Base-by-base conservation (phyloP, 92 coral and sea anemone species). In the Palythoa heliodiscus region DNA sequence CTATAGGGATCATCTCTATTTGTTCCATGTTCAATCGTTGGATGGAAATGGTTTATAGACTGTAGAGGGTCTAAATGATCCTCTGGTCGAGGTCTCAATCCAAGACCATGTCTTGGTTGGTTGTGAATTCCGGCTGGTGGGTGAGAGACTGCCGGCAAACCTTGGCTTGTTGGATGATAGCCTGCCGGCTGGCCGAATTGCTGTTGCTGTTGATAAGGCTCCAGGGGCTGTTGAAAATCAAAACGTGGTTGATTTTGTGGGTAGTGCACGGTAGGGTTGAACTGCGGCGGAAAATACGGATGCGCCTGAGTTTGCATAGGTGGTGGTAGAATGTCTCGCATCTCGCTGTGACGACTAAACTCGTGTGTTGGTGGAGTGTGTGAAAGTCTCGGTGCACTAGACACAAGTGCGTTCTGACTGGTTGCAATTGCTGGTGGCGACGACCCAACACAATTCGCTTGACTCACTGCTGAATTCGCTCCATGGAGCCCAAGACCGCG, bases 161-260 rank as follows among this genome's bases (percentile, higher is more conserved):
- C 98, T 78, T 77, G 98, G 81, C 77, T 98, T 40, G 98, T 89
- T 64, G 87, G 94, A 13, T 98, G 92, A 73, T 94, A 93, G 79
- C 92, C 93, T 37, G 89, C 83, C 16, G 99, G 90, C 86, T 94
- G 95, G 38, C 94, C 89, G 88, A 91, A 97, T 83, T 93, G 97
- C 86, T 93, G 92, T 48, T 98, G 88, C 75, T 91, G 98, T 24
- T 91, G 96, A 88, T 88, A 93, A 76, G 93, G 97, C 78, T 97
- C 99, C n/a, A 97, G 89, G 82, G 98, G 92, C 80, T 95, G 99
- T 40, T 93, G 88, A 82, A 97, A 94, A 91, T 97, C 99, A 89
- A 97, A 97, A 83, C 99, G 88, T 83, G 95, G 99, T 66, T 92
- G 99, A 75, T 91, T 95, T 71, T 91, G 95, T 58, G 93, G 95